Base-by-base conservation (phyloP, 2,888 invertebrate genomes). In the Pardosa pseudoannulata region DNA sequence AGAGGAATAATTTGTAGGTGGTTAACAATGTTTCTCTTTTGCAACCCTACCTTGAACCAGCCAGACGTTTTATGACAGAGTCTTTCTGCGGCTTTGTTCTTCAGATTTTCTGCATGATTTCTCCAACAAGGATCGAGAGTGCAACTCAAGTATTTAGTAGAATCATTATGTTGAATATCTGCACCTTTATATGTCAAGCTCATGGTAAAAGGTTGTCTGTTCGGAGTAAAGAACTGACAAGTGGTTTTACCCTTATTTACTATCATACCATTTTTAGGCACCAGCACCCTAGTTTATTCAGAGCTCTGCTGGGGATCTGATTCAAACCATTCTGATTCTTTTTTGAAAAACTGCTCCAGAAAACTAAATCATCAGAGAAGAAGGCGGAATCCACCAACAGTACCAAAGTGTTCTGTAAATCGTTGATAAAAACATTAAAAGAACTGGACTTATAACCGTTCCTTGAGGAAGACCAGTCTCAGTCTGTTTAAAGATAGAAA, bases 181-280 rank as follows among this genome's bases (percentile, higher is more conserved):
- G 9, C 36, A 7, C 32, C 41, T 23, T 41, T 3, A 70, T 23
- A 70, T 1, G 23, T 27, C 5, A 41, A 27, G 19, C 23, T 28
- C 13, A 2, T 3, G 5, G 41, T 27, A 70, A 70, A 70, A 70
- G 41, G 70, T 27, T 70, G 16, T 28, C 36, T 32, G 13, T 67
- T 67, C n/a, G 32, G 32, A 5, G 32, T 67, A 23, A 67, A 67
- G 23, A 36, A 67, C 36, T 67, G 67, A 7, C 32, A n/a, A n/a
- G 11, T 28, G 32, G 19, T 67, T 23, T 67, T 67, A 19, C 19
- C 11, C 36, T 67, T 9, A 1, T 67, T 32, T n/a, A 67, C 31
- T 16, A 31, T 29, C 65, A 67, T 16, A 0, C 16, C 13, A 32
- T 67, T 67, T 67, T 19, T 67, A 1, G n/a, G 32, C 31, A 32